Evolutionary conservation across 2,888 invertebrate genomes (phyloP), one percentile per base, ranked within the genome.

Genomic region (Troides oblongomaculatus): DNA sequence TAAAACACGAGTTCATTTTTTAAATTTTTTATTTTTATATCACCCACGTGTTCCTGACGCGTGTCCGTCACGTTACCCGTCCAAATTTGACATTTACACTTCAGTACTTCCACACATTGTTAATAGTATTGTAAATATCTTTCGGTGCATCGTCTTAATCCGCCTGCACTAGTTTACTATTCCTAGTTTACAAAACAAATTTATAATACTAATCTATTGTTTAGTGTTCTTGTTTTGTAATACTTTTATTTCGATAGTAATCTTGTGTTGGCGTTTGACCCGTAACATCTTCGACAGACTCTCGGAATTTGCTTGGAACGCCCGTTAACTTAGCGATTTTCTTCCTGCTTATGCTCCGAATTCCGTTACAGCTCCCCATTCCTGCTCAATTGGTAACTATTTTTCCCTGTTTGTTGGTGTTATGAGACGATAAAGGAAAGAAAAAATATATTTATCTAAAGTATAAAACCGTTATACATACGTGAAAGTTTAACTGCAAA

Each of bases 81-180:
- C 46, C 56, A 21, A 56, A 56, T 56, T 56, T 10, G 21, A 8
- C 56, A 56, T 56, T 56, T 56, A n/a, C 21, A 56, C 56, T 56
- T 21, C 25, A 68, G 66, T 72, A 78, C 90, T 91, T 90, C 90
- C 91, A 91, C 87, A 90, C 90, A 91, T 90, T 90, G 89, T 90
- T 90, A 79, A 81, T 39, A 56, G 21, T 23, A 57, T 62, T 50
- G 59, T 59, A 63, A 58, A 68, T 63, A 68, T 63, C 58, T 68
- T 30, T 46, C 50, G 62, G 57, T 62, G 39, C 56, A 67, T 62
- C 61, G 67, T 21, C 58, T 58, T 57, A 17, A 62, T 53, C 39
- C 56, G 53, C n/a, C 62, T 39, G 53, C 25, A 53, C 60, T 36
- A 30, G 23, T n/a, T 18, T 65, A 59, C 64, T 57, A 39, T 60